Evolutionary conservation across 2,888 invertebrate species (phyloP).

Genomic region (Tinea semifulvella): DNA sequence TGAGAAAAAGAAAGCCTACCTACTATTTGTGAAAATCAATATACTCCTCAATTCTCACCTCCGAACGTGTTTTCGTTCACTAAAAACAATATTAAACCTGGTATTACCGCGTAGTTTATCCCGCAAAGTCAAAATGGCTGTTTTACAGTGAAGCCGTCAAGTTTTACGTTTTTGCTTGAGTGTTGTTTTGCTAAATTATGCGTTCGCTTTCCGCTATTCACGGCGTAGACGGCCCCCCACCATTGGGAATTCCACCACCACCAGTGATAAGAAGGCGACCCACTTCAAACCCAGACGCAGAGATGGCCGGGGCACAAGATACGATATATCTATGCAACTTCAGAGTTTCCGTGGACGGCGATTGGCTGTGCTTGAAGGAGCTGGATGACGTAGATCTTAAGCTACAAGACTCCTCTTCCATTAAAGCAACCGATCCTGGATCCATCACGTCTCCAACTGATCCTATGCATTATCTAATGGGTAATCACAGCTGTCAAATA

Average conservation of each 20-base stretch:
- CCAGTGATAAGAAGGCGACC: constrained; percentile 38
- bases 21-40: too few relatives aligned
- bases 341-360: constrained; percentile 95
- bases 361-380: constrained; percentile 95
- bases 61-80: neutral
- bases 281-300: constrained; percentile 53
- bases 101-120: neutral
- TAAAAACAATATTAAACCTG: neutral
- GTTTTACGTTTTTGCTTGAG: neutral
- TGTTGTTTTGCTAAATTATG: constrained; percentile 27
- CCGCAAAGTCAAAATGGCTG: too few relatives aligned
- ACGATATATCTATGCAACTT: constrained; percentile 98
- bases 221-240: constrained; percentile 53
- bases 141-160: neutral
- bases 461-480: constrained; percentile 66
- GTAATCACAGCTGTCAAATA: constrained; percentile 38
- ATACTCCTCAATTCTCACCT: neutral
- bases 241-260: constrained; percentile 40
- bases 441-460: constrained; percentile 70
- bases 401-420: constrained; percentile 76
- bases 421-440: constrained; percentile 69
- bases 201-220: constrained; percentile 54
- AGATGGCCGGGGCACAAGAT: constrained; percentile 90
- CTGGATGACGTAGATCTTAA: constrained; percentile 87
- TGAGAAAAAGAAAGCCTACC: too few relatives aligned